phyloP scores from a whole-genome alignment of 1,140 invertebrate species.

The Zophobas morio region DNA sequence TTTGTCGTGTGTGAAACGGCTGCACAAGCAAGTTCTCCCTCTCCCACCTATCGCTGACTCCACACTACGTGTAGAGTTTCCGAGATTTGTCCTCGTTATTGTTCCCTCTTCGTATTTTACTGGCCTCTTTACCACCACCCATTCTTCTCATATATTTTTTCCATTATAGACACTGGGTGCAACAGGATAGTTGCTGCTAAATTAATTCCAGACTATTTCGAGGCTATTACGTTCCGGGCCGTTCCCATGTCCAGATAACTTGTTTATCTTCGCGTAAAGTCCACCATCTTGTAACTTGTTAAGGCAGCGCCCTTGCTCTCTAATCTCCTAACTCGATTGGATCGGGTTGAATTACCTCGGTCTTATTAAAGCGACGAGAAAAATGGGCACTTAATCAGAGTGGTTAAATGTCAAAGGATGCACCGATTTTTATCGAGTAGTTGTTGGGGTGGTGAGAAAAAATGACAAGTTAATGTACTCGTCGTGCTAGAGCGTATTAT shows the following conservation, averaged over 20 bases:
- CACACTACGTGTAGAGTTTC: constrained; percentile 32
- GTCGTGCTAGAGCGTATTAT: too few relatives aligned
- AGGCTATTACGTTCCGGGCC: neutral
- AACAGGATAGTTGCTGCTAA: constrained; percentile 31
- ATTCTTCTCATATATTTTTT: constrained; percentile 22
- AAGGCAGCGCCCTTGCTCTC: constrained; percentile 7
- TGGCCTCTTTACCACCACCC: constrained; percentile 27
- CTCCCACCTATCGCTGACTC: constrained; percentile 18
- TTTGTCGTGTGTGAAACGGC: constrained; percentile 36
- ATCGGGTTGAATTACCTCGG: neutral
- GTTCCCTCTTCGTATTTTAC: constrained; percentile 32
- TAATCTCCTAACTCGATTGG: constrained; percentile 31
- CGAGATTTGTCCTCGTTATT: constrained; percentile 42
- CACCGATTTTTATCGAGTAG: too few relatives aligned
- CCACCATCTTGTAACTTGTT: constrained; percentile 39
- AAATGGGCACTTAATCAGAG: constrained; percentile 1
- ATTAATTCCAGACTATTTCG: constrained; percentile 17
- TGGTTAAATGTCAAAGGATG: neutral
- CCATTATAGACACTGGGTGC: constrained; percentile 2
- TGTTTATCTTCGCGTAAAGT: constrained; percentile 20
- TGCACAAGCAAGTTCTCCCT: constrained; percentile 17
- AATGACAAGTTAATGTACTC: too few relatives aligned
- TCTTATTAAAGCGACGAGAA: constrained; percentile 8
- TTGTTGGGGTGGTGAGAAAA: too few relatives aligned
- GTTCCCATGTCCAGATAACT: constrained; percentile 20